Conservation (phyloP, 1,140 invertebrate genomes). For the Drosophila seguyi region DNA sequence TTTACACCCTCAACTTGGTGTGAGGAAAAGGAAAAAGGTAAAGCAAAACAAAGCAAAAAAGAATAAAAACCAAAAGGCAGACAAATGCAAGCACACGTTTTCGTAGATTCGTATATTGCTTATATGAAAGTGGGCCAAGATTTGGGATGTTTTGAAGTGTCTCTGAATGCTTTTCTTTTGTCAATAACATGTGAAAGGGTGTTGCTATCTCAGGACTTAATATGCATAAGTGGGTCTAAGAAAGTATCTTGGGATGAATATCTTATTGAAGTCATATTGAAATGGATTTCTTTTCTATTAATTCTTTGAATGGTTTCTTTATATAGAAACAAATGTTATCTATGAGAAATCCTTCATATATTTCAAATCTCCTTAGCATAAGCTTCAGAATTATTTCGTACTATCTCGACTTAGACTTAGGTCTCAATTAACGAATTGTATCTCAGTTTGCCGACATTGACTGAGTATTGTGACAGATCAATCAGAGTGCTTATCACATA, state of each 20-base stretch:
- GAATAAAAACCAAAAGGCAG: slow-evolving; percentile 43
- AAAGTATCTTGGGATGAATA: background rate
- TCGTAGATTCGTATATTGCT: slow-evolving; percentile 22
- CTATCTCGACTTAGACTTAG: slow-evolving; percentile 5
- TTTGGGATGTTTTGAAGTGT: slow-evolving; percentile 9
- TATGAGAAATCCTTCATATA: background rate
- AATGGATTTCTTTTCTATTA: background rate
- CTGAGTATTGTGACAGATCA: slow-evolving; percentile 60
- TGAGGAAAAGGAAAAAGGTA: slow-evolving; percentile 37
- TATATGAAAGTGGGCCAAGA: background rate
- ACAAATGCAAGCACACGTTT: slow-evolving; percentile 66
- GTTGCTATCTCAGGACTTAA: slow-evolving; percentile 47
- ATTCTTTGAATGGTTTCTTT: background rate
- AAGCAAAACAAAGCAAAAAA: slow-evolving; percentile 19
- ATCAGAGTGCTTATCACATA: slow-evolving; percentile 55
- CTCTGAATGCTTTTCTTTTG: slow-evolving; percentile 19
- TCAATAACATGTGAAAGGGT: slow-evolving; percentile 46
- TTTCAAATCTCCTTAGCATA: background rate
- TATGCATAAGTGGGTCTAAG: slow-evolving; percentile 16
- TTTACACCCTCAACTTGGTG: slow-evolving; percentile 58
- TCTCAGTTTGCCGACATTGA: slow-evolving; percentile 45
- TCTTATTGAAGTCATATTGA: background rate
- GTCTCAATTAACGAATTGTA: slow-evolving; percentile 32
- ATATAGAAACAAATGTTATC: background rate
- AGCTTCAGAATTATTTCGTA: background rate